Conservation (phyloP, 2,888 invertebrate genomes). For the Parnassius smintheus region DNA sequence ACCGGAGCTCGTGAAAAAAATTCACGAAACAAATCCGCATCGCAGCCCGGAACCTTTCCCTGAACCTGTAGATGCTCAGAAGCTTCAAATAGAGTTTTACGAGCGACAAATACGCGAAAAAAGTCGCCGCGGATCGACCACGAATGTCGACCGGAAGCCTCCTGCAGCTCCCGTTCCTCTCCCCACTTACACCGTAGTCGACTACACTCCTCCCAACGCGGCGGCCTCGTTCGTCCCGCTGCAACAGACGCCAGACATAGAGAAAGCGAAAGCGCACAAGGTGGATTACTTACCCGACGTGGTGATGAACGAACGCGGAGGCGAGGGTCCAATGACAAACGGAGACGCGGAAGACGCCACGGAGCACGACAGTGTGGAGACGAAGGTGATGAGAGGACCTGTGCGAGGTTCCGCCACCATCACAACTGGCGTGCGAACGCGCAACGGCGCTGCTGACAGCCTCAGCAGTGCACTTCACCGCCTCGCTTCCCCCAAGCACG, state of each 20-base stretch:
- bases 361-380: conserved; percentile 84
- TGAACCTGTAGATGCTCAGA: conserved; percentile 63
- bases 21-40: conserved; percentile 33
- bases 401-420: conserved; percentile 87
- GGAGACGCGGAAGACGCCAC: conserved; percentile 62
- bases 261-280: conserved; percentile 71
- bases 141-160: conserved; percentile 40
- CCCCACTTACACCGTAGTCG: conserved; percentile 69
- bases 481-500: conserved; percentile 54
- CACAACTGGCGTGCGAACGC: conserved; percentile 78
- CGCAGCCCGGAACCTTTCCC: conserved; percentile 31
- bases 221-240: conserved; percentile 71
- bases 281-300: conserved; percentile 74
- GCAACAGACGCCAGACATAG: conserved; percentile 75
- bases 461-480: conserved; percentile 82
- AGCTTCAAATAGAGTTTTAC: conserved; percentile 74
- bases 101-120: conserved; percentile 73
- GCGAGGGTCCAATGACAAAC: too few species aligned
- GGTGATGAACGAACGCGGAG: conserved; percentile 53
- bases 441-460: conserved; percentile 55
- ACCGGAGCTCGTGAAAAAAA: conserved; percentile 64
- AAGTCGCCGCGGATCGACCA: conserved; percentile 46
- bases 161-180: conserved; percentile 42
- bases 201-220: conserved; percentile 68
- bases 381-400: conserved; percentile 88